Base-by-base conservation (phyloP, 2,113 vertebrate species). In the Microcebus griseorufus region DNA sequence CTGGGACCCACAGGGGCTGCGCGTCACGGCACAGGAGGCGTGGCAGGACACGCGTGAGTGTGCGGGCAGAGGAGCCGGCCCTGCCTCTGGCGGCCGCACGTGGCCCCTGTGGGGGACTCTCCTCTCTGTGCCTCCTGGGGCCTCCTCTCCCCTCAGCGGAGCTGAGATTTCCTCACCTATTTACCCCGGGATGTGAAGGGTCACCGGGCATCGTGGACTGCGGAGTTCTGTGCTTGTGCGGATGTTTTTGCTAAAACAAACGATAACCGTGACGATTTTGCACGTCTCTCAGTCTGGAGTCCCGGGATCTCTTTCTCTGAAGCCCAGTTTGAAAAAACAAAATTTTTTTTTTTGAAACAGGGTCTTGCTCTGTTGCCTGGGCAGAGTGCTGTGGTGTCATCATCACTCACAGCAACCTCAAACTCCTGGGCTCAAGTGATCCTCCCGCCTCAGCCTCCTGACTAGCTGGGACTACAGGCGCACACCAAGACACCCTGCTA, bases 201-300 rank as follows among this genome's bases (percentile, higher is more conserved):
- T 51, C 1, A 1, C 48, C 12, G 17, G 17, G 48, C 75, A 34
- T 22, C 20, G 32, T 22, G 75, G 34, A 8, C 29, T 0, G 2
- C 3, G 0, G 16, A 12, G 22, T 12, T 29, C 20, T 1, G 0
- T 5, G 29, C 2, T 0, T 11, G 22, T 25, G 64, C 14, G 27
- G 22, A 18, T 9, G 17, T 7, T 7, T 69, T 34, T 20, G 7
- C 29, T 12, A 4, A 81, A 20, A 70, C 37, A 20, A 18, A 70
- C 12, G 16, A 3, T 1, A 5, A 27, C 22, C 0, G 0, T 55
- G 51, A 12, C 27, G 42, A 23, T 6, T 17, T 7, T 17, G 23
- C 42, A 73, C 69, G 5, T 64, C 37, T 51, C 69, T 39, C 22
- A 11, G 2, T 53, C 42, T 2, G 18, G 58, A 70, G 13, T 6